phyloP scores from a whole-genome alignment of 1,140 invertebrate genomes.

The Vanessa tameamea region DNA sequence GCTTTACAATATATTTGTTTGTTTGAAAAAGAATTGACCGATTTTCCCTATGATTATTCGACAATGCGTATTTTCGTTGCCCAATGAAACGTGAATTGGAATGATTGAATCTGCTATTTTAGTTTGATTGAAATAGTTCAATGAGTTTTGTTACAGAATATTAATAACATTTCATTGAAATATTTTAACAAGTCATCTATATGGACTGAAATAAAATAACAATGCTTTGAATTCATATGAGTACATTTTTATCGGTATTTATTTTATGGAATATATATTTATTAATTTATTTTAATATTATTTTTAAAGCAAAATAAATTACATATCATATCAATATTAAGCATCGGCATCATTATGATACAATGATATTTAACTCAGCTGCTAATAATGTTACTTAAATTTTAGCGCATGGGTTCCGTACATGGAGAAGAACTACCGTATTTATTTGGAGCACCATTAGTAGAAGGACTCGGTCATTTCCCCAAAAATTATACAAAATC shows the following conservation, averaged over 20 bases:
- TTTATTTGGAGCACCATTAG: conserved; percentile 90
- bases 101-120: conserved; percentile 16
- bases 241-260: no score
- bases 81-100: conserved; percentile 15
- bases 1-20: no score
- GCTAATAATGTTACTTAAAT: conserved; percentile 17
- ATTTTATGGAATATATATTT: neutral
- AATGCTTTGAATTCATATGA: neutral
- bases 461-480: conserved; percentile 91
- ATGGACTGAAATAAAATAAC: neutral
- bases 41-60: conserved; percentile 18
- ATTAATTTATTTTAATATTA: neutral
- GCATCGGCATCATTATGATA: neutral
- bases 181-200: neutral
- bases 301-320: no score
- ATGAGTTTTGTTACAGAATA: conserved; percentile 7
- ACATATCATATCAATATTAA: no score
- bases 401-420: conserved; percentile 91
- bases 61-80: conserved; percentile 26
- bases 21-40: neutral
- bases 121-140: conserved; percentile 25
- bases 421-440: conserved; percentile 97
- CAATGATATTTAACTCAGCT: neutral
- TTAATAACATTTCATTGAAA: neutral
- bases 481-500: conserved; percentile 93